Conservation (phyloP, 2,888 invertebrate species). For the Heliconius aoede region DNA sequence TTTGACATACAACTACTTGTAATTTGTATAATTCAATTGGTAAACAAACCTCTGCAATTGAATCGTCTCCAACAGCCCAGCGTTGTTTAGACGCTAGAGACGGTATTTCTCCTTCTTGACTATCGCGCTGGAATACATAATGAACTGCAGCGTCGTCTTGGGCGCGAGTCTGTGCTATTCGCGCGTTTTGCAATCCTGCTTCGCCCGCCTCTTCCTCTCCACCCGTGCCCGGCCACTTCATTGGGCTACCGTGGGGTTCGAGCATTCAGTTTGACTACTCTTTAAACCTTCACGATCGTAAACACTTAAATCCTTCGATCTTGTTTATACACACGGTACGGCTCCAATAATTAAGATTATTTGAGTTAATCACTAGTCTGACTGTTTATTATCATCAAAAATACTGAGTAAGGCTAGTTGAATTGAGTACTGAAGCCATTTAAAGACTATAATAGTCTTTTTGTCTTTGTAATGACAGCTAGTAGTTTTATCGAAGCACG, state of each 20-base stretch:
- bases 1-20: neutral
- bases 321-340: slow-evolving; percentile 55
- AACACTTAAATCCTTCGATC: slow-evolving; percentile 64
- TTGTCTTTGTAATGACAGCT: slow-evolving; percentile 76
- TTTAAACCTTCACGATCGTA: slow-evolving; percentile 67
- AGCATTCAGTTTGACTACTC: slow-evolving; percentile 82
- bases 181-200: slow-evolving; percentile 84
- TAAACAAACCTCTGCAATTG: slow-evolving; percentile 91
- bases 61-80: slow-evolving; percentile 96
- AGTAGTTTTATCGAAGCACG: slow-evolving; percentile 69
- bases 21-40: slow-evolving; percentile 18
- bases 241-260: slow-evolving; percentile 85
- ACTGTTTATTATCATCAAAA: slow-evolving; percentile 68
- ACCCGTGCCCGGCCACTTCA: slow-evolving; percentile 91
- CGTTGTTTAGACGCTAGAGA: slow-evolving; percentile 89
- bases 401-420: slow-evolving; percentile 56
- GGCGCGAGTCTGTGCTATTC: slow-evolving; percentile 87
- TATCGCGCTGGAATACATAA: slow-evolving; percentile 93
- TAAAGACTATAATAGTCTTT: slow-evolving; percentile 65
- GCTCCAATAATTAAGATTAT: slow-evolving; percentile 56
- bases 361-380: slow-evolving; percentile 57
- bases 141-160: slow-evolving; percentile 95
- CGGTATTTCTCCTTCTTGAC: slow-evolving; percentile 91
- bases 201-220: slow-evolving; percentile 86
- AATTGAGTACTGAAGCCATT: slow-evolving; percentile 62